phyloP scores from a whole-genome alignment of 1,140 invertebrate species.

The Lepidostoma basale region DNA sequence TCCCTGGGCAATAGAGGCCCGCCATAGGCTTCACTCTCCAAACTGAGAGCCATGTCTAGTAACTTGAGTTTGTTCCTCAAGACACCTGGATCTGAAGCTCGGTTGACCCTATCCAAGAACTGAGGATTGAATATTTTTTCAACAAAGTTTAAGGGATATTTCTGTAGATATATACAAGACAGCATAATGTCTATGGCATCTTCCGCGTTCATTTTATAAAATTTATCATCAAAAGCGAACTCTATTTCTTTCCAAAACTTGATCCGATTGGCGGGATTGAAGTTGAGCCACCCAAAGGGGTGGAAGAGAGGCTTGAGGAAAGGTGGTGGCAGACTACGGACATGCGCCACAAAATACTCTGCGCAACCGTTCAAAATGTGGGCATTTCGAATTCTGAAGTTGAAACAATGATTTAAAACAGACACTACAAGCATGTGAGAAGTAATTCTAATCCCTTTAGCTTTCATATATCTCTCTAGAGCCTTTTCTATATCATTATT shows the following conservation, averaged over 20 bases:
- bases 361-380: slow-evolving; percentile 65
- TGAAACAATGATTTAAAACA: slow-evolving; percentile 68
- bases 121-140: slow-evolving; percentile 67
- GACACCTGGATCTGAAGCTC: slow-evolving; percentile 48
- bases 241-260: slow-evolving; percentile 69
- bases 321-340: slow-evolving; percentile 57
- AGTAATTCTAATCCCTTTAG: slow-evolving; percentile 58
- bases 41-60: slow-evolving; percentile 68
- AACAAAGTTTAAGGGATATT: slow-evolving; percentile 69
- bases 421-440: slow-evolving; percentile 64
- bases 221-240: slow-evolving; percentile 62
- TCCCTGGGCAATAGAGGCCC: slow-evolving; percentile 67
- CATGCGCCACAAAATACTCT: slow-evolving; percentile 64
- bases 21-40: slow-evolving; percentile 66
- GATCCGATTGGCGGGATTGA: slow-evolving; percentile 59
- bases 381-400: slow-evolving; percentile 64
- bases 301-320: slow-evolving; percentile 66
- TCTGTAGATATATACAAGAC: slow-evolving; percentile 69
- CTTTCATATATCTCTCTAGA: slow-evolving; percentile 67
- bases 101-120: slow-evolving; percentile 67
- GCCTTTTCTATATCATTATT: slow-evolving; percentile 63
- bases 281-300: slow-evolving; percentile 69
- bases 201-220: slow-evolving; percentile 65
- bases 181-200: slow-evolving; percentile 68
- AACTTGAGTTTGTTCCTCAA: slow-evolving; percentile 63